Evolutionary conservation across 2,113 vertebrate species (phyloP).

Genomic region (Calyptomena viridis): DNA sequence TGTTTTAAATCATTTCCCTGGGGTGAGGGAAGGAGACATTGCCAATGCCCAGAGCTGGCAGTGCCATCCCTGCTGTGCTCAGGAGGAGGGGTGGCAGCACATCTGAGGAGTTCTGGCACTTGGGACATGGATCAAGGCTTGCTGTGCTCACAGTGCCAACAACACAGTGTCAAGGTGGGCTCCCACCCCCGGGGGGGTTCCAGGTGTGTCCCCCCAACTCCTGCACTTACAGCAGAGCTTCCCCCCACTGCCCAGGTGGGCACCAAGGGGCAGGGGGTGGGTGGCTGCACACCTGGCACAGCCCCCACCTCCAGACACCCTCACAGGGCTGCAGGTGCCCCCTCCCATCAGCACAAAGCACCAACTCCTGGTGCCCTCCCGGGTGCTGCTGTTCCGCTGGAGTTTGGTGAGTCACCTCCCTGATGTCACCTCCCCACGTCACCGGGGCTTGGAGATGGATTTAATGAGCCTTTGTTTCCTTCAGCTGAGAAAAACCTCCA

Average conservation of each 20-base stretch:
- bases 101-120: neutral
- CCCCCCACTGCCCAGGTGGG: rapidly evolving
- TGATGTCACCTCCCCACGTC: slow-evolving; percentile 24
- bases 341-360: neutral
- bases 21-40: neutral
- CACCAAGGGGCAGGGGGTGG: neutral
- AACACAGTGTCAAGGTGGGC: rapidly evolving
- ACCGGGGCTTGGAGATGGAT: neutral
- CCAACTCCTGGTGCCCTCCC: neutral
- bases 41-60: neutral
- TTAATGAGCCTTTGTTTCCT: slow-evolving; percentile 46
- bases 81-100: neutral
- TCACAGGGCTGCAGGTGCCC: neutral
- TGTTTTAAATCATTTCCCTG: neutral
- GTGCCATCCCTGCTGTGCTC: rapidly evolving
- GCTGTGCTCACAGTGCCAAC: neutral
- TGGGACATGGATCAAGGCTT: neutral
- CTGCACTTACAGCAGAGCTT: neutral
- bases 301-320: neutral
- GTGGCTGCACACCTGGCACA: neutral
- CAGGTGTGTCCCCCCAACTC: neutral
- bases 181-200: neutral
- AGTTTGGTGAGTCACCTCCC: neutral
- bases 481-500: slow-evolving; percentile 17
- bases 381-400: neutral